Evolutionary conservation across 2,113 vertebrate genomes (phyloP).

Genomic region (Platanista minor): DNA sequence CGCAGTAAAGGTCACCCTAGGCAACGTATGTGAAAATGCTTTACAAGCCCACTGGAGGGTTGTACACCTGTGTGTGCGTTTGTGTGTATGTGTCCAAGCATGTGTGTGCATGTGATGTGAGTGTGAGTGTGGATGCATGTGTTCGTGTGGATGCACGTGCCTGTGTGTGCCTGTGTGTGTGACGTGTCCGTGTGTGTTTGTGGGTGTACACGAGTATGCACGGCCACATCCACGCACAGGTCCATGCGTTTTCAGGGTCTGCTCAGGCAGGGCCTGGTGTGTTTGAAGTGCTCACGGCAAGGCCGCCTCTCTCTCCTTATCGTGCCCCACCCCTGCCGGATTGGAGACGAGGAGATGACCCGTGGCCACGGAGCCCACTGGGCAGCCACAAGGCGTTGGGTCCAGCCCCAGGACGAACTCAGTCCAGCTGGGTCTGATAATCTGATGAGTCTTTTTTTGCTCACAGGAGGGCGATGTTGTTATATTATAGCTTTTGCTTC

Average conservation of each 20-base stretch:
- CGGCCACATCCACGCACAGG: fast-evolving
- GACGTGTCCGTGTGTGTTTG: not conserved
- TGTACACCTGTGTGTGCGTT: fast-evolving
- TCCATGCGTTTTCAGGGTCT: fast-evolving
- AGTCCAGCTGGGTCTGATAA: not conserved
- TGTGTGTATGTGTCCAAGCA: fast-evolving
- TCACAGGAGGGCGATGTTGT: not conserved
- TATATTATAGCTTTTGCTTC: not conserved
- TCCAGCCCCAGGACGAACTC: fast-evolving
- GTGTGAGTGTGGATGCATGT: not conserved
- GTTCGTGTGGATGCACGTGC: not conserved
- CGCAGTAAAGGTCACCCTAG: fast-evolving
- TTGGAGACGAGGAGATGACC: fast-evolving
- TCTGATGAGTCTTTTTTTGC: not conserved
- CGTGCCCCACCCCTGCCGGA: fast-evolving
- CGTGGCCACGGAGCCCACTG: fast-evolving
- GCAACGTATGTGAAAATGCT: fast-evolving
- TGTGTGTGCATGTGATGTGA: fast-evolving
- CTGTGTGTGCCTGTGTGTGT: too few relatives aligned
- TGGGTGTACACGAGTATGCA: not conserved
- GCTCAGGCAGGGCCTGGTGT: not conserved
- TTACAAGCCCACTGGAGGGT: not conserved
- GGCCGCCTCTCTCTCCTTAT: fast-evolving
- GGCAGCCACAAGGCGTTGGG: not conserved
- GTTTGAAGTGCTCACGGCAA: not conserved